Evolutionary conservation across 2,888 invertebrate species (phyloP), one percentile per base, ranked within the genome.

Genomic region (Drosophila kanekoi): DNA sequence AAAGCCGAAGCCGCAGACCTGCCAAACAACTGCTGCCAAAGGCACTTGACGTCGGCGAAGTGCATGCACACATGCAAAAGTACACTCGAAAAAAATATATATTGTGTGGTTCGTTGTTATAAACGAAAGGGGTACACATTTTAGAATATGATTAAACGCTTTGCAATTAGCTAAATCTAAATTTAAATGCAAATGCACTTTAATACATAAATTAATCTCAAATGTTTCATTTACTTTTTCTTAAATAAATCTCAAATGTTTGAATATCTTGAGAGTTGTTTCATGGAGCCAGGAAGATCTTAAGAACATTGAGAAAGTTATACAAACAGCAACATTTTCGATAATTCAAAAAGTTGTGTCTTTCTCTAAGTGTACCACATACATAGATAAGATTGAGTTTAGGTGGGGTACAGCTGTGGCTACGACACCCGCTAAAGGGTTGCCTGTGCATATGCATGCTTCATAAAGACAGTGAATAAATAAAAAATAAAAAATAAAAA

Each of bases 401-500:
- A 51, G 35, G 57, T 43, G 53, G 38, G 52, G 59, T 47, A 16
- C 41, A 45, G 59, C 51, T 72, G 64, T 18, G 44, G 75, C 54
- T 56, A 52, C 43, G 58, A 14, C 62, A 44, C 33, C 47, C 38
- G 38, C 58, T 51, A 54, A 59, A 54, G 64, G 63, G 54, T 52
- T 58, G 59, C 38, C 47, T 60, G 53, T 57, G 58, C 67, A 53
- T 63, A 49, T 67, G 81, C 53, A 67, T 64, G 52, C 72, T 67
- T 64, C 60, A 72, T 63, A 75, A 79, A 80, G 83, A 85, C 72
- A 80, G 60, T 52, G 77, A 49, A 72, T 78, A 80, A 71, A 63
- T 66, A 72, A 18, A 38, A 35, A 47, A 79, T n/a, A n/a, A n/a
- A n/a, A 80, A 71, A 63, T 66, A 72, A 18, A 38, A 35, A 47